These are phyloP conservation scores for Alcedo quadribrachys DNA, from an alignment of 2,797 vertebrate genomes.

Conservation along the genomic window DNA sequence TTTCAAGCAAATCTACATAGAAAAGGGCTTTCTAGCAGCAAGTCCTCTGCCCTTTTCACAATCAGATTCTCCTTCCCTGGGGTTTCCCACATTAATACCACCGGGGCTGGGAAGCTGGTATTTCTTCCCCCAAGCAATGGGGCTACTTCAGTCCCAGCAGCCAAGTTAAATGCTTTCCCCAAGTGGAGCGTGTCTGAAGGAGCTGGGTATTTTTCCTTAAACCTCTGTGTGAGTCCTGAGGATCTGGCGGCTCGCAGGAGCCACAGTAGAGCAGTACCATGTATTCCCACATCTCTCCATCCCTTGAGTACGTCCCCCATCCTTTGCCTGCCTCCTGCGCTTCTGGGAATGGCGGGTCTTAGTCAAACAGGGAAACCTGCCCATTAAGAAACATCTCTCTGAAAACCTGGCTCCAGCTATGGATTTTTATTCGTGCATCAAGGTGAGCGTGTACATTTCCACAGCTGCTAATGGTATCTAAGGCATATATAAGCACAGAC, in stretches of 20 bases:
- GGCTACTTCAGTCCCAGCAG: not conserved
- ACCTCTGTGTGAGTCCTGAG: not conserved
- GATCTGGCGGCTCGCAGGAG: accelerated
- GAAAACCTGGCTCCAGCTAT: not conserved
- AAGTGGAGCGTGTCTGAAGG: not conserved
- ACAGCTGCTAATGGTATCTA: accelerated
- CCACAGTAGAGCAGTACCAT: not conserved
- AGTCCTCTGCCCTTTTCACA: not conserved
- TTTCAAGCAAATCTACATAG: not conserved
- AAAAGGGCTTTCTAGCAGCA: not conserved
- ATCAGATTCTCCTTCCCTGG: not conserved
- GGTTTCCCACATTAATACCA: accelerated
- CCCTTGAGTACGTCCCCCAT: not conserved
- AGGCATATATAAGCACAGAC: not conserved
- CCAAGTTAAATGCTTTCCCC: not conserved
- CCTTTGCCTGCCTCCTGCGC: not conserved
- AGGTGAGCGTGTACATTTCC: accelerated
- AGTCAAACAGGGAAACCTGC: not conserved
- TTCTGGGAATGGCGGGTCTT: not conserved
- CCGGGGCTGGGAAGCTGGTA: not conserved
- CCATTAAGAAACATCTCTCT: not conserved
- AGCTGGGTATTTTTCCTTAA: not conserved
- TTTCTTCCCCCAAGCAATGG: not conserved
- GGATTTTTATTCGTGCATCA: accelerated
- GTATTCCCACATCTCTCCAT: not conserved